Conservation (phyloP, 2,113 vertebrate genomes). For the Isurus oxyrinchus region DNA sequence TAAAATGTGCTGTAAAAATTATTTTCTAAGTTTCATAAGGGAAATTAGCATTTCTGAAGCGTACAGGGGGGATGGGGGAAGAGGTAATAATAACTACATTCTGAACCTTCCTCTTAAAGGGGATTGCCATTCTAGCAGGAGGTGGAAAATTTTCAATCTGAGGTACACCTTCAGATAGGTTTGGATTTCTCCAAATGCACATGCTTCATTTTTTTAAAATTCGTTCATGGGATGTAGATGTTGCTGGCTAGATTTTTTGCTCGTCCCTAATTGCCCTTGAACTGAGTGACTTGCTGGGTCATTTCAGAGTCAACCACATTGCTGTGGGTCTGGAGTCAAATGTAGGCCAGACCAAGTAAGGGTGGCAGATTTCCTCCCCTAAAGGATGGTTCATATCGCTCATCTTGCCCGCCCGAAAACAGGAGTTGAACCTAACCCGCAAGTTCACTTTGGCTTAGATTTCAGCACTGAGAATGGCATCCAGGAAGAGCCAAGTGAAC, state of each 20-base stretch:
- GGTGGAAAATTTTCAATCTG: background rate
- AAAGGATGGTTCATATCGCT: background rate
- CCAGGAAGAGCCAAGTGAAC: background rate
- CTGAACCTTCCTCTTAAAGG: background rate
- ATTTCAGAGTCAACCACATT: too few relatives aligned
- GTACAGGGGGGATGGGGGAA: background rate
- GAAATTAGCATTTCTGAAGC: background rate
- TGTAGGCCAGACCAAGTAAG: too few relatives aligned
- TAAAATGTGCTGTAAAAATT: background rate
- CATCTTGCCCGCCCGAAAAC: background rate
- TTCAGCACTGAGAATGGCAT: background rate
- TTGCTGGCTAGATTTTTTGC: too few relatives aligned
- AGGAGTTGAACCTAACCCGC: background rate
- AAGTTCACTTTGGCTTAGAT: background rate
- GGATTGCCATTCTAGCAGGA: background rate
- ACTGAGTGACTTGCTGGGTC: too few relatives aligned
- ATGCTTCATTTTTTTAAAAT: background rate
- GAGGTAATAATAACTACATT: background rate
- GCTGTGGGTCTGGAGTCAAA: too few relatives aligned
- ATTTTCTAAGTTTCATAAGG: background rate
- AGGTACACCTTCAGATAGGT: background rate
- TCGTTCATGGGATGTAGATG: too few relatives aligned
- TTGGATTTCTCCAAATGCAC: background rate
- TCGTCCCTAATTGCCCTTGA: too few relatives aligned
- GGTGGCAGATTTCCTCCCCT: too few relatives aligned